Percentiles rank a stretch among this genome's conserved stretches.
Evolutionary conservation across 53 echinoderm and acorn worm species (phyloP).

Genomic region (Crossaster papposus): DNA sequence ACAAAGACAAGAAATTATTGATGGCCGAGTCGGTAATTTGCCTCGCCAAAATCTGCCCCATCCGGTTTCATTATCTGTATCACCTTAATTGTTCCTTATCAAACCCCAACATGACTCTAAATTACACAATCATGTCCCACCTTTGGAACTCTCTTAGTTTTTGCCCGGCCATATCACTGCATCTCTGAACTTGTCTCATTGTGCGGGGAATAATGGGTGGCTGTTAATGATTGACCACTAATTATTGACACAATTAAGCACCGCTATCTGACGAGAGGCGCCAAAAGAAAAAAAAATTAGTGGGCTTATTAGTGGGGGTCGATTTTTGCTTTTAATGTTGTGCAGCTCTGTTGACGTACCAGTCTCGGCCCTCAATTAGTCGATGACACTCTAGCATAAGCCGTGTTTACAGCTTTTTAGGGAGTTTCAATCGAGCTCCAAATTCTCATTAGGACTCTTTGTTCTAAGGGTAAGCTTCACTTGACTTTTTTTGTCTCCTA

Average conservation of each 20-base stretch:
- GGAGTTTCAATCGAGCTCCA: not conserved
- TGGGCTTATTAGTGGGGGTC: constrained; percentile 22
- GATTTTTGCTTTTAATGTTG: constrained; percentile 12
- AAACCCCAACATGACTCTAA: constrained; percentile 40
- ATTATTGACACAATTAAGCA: constrained; percentile 61
- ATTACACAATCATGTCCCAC: constrained; percentile 52
- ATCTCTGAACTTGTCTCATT: constrained; percentile 51
- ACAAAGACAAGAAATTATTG: not conserved
- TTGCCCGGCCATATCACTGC: constrained; percentile 29
- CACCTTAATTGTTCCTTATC: constrained; percentile 58
- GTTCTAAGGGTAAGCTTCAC: constrained; percentile 7
- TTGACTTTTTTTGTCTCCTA: not conserved
- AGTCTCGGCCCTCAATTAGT: not conserved
- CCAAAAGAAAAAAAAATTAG: constrained; percentile 43
- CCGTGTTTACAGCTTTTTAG: not conserved
- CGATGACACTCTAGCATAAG: not conserved
- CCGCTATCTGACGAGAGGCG: constrained; percentile 31
- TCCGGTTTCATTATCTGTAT: constrained; percentile 47
- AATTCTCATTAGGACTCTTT: not conserved
- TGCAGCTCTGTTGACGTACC: not conserved
- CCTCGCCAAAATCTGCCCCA: not conserved
- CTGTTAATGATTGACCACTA: constrained; percentile 59
- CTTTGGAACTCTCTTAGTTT: constrained; percentile 45
- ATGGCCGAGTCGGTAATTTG: not conserved
- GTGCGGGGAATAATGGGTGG: constrained; percentile 11